Evolutionary conservation across 2,113 vertebrate species (phyloP).

Genomic region (Hippopotamus amphibius): DNA sequence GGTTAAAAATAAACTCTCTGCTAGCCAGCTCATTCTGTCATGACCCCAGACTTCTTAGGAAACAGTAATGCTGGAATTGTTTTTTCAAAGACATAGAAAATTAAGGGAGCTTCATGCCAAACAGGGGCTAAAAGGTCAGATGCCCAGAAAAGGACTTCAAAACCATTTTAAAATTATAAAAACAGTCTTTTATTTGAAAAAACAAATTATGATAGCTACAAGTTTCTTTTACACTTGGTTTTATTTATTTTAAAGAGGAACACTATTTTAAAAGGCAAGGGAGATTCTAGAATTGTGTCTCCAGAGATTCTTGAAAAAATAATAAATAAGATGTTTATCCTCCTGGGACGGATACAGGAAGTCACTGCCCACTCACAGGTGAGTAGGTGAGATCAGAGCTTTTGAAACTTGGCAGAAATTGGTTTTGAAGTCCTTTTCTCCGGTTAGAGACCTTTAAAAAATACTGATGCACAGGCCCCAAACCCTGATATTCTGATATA

Average conservation of each 20-base stretch:
- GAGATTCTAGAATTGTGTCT: background rate
- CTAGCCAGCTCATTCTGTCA: slow-evolving; percentile 17
- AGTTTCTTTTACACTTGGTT: slow-evolving; percentile 6
- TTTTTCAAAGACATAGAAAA: slow-evolving; percentile 47
- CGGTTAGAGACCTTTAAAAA: background rate
- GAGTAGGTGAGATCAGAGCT: background rate
- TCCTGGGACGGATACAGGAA: background rate
- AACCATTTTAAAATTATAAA: background rate
- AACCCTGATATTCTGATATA: background rate
- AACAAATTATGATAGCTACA: background rate
- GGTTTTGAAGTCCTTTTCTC: slow-evolving; percentile 1
- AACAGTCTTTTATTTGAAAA: slow-evolving; percentile 26
- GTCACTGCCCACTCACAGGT: background rate
- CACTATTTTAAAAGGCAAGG: slow-evolving; percentile 22
- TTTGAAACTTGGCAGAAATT: background rate
- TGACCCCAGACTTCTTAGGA: slow-evolving; percentile 46
- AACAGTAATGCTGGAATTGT: slow-evolving; percentile 33
- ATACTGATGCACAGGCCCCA: background rate
- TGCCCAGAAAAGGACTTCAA: slow-evolving; percentile 31
- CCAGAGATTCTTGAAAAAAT: background rate
- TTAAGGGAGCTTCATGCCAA: slow-evolving; percentile 25
- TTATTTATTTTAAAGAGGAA: slow-evolving; percentile 47
- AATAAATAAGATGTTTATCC: background rate
- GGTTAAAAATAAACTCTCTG: slow-evolving; percentile 53
- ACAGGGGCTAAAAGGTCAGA: slow-evolving; percentile 4